phyloP scores from a whole-genome alignment of 1,140 invertebrate genomes.

The Zaprionus ghesquierei region DNA sequence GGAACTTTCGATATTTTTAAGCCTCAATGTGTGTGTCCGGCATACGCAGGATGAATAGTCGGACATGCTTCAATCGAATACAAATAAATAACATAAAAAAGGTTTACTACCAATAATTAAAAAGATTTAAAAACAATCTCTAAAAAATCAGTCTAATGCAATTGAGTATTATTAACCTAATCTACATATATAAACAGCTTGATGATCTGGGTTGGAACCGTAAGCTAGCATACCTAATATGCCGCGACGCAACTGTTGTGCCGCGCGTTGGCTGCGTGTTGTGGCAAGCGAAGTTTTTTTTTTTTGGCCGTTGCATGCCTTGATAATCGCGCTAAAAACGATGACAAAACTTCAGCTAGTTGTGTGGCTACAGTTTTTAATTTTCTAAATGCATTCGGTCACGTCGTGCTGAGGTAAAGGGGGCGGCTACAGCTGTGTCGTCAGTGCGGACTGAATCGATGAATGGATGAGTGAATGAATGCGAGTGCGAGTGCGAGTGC shows the following conservation, averaged over 20 bases:
- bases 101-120: no score
- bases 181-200: no score
- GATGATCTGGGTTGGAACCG: no score
- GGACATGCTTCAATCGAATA: no score
- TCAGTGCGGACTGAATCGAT: neutral
- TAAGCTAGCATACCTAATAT: neutral
- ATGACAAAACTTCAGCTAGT: conserved; percentile 80
- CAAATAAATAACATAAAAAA: no score
- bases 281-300: conserved; percentile 56
- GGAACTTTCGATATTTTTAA: no score
- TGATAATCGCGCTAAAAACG: conserved; percentile 78
- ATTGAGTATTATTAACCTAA: no score
- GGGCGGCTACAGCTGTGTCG: neutral
- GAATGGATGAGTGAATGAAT: conserved; percentile 11
- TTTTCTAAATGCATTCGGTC: conserved; percentile 77
- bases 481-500: neutral
- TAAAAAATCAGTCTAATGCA: no score
- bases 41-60: no score
- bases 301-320: conserved; percentile 70
- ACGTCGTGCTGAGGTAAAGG: conserved; percentile 14
- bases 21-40: no score
- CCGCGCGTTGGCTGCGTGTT: conserved; percentile 50
- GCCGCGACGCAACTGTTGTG: conserved; percentile 9
- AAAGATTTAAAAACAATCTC: no score
- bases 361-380: conserved; percentile 76